phyloP scores from a whole-genome alignment of 2,113 vertebrate species.

The Eira barbara region DNA sequence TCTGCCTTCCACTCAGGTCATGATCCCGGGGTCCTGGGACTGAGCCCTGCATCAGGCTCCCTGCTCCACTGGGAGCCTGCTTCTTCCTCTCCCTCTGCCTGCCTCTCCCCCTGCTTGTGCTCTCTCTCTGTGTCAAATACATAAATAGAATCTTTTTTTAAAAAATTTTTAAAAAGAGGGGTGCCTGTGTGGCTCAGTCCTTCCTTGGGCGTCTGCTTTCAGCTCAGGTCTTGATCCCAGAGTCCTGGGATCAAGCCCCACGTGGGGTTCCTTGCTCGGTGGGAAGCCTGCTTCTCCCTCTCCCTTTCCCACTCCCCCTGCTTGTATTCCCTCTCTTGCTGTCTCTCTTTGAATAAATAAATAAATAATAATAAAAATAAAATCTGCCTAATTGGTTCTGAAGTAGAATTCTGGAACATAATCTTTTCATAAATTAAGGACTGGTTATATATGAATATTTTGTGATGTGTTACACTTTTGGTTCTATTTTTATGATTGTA shows the following conservation, averaged over 20 bases:
- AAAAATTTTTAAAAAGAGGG: too few species aligned
- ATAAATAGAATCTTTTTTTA: too few species aligned
- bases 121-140: too few species aligned
- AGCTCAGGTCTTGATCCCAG: background rate
- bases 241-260: background rate
- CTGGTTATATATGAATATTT: background rate
- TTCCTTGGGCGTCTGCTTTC: background rate
- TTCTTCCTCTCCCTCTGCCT: too few species aligned
- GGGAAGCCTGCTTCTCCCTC: background rate
- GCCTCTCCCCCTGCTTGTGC: too few species aligned
- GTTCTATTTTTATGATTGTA: constrained; percentile 14
- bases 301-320: background rate
- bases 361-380: background rate
- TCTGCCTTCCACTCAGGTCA: too few species aligned
- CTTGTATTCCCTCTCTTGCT: background rate
- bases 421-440: background rate
- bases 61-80: too few species aligned
- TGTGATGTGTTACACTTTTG: background rate
- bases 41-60: too few species aligned
- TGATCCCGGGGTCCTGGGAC: too few species aligned
- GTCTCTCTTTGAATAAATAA: background rate
- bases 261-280: background rate
- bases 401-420: background rate
- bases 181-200: too few species aligned
- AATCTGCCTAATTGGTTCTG: background rate